Conservation (phyloP, 2,797 vertebrate genomes). For the Clamator glandarius region DNA sequence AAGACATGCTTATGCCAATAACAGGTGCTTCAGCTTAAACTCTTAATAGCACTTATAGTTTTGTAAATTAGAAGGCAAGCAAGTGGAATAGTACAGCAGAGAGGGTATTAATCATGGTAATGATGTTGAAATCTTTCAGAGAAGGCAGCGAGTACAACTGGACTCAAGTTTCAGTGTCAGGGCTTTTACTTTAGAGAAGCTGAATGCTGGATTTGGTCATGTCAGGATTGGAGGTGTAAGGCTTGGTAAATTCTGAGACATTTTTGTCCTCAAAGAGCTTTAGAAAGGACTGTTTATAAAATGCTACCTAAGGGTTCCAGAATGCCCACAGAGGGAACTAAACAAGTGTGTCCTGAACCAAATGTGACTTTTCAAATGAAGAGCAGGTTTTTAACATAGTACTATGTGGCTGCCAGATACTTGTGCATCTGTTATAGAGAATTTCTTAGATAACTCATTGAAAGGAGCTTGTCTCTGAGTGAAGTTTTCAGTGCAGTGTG, state of each 20-base stretch:
- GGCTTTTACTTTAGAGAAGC: neutral
- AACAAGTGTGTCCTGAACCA: neutral
- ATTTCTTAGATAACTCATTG: neutral
- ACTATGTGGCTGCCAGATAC: accelerated
- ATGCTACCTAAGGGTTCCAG: neutral
- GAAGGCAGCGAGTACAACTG: neutral
- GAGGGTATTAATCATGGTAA: slow-evolving; percentile 36
- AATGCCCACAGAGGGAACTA: neutral
- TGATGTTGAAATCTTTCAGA: neutral
- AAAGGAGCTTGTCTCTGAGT: neutral
- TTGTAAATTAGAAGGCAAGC: slow-evolving; percentile 32
- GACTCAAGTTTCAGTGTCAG: neutral
- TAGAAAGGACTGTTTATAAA: neutral
- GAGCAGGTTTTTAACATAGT: neutral
- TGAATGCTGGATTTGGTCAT: neutral
- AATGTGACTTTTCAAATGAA: neutral
- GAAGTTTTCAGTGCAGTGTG: accelerated
- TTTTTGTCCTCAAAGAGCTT: neutral
- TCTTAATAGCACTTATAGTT: slow-evolving; percentile 13
- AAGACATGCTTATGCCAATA: neutral
- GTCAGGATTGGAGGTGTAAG: neutral
- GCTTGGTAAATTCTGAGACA: neutral
- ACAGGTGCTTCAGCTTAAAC: slow-evolving; percentile 46
- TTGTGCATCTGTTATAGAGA: neutral
- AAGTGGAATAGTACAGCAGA: neutral